Evolutionary conservation across 2,113 vertebrate genomes (phyloP), one percentile per base, ranked within the genome.

Genomic region (Vidua macroura): DNA sequence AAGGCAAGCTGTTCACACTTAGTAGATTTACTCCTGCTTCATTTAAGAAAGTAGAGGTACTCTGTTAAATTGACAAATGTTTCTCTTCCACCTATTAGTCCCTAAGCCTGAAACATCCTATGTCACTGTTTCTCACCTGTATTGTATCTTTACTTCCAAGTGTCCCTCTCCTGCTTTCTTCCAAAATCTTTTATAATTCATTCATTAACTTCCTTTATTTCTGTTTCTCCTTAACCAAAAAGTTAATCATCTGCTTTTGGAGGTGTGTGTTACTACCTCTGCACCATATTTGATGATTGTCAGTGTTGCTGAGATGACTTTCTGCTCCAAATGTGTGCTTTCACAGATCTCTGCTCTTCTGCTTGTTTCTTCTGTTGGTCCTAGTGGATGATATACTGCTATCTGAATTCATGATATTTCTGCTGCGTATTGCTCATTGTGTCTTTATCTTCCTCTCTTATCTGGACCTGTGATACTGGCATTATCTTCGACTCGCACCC

Each of bases 1-100:
- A 96, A 72, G 83, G 53, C 86, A 81, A 95, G 49, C 83, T 95
- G 79, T 88, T 96, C 83, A 90, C 82, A 85, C 81, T 84, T 93
- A 85, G 56, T 76, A 59, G 70, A 88, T 95, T 95, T 96, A 79
- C 83, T 96, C 27, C 77, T 83, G 60, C 83, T 95, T 96, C 60
- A 80, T 92, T 92, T 88, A 69, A 69, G 81, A 80, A 86, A 58
- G 43, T 93, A 86, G 59, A 69, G 14, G 3, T 66, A n/a, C 53
- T 83, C 51, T 59, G 15, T 63, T 90, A 80, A 88, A 83, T 21
- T 66, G 62, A 28, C 30, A 37, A 33, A 33, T 49, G 84, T 48
- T 90, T 73, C 15, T 79, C 18, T 44, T 87, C 52, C 19, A 28
- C 0, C 1, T 87, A 1, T 62, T 91, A 5, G 3, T 83, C 37